phyloP scores from a whole-genome alignment of 1,140 invertebrate genomes.

The Dermatophagoides farinae region DNA sequence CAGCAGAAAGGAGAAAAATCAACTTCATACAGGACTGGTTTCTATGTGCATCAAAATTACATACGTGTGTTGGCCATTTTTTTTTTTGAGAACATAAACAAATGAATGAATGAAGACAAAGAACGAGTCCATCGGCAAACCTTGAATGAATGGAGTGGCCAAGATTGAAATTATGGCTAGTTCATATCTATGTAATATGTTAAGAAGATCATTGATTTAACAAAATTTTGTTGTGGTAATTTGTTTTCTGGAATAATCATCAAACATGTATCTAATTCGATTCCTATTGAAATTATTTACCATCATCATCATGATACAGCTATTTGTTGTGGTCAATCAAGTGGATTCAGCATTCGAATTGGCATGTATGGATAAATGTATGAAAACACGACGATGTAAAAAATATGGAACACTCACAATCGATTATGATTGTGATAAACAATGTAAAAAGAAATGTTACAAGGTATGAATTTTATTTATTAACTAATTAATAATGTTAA shows the following conservation, averaged over 20 bases:
- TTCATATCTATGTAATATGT: too few relatives aligned
- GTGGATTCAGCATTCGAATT: slow-evolving; percentile 5
- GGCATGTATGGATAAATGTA: slow-evolving; percentile 11
- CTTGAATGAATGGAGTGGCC: too few relatives aligned
- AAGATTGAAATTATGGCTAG: too few relatives aligned
- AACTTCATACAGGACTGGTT: too few relatives aligned
- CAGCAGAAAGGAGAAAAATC: too few relatives aligned
- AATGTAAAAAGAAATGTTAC: slow-evolving; percentile 10
- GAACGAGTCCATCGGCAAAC: too few relatives aligned
- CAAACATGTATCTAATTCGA: not conserved
- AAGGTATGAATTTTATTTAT: not conserved
- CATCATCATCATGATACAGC: not conserved
- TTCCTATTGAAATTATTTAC: not conserved
- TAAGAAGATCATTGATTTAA: too few relatives aligned
- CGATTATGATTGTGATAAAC: slow-evolving; percentile 5
- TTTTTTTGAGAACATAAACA: too few relatives aligned
- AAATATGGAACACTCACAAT: slow-evolving; percentile 6
- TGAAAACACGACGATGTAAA: slow-evolving; percentile 7
- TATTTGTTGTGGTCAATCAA: not conserved
- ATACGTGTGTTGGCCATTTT: too few relatives aligned
- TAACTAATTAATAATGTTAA: not conserved
- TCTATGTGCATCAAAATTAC: too few relatives aligned
- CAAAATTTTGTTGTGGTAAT: too few relatives aligned
- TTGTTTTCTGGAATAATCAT: not conserved
- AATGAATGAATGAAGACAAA: too few relatives aligned